Evolutionary conservation across 1,140 invertebrate species (phyloP).

Genomic region (Pseudomyrmex gracilis): DNA sequence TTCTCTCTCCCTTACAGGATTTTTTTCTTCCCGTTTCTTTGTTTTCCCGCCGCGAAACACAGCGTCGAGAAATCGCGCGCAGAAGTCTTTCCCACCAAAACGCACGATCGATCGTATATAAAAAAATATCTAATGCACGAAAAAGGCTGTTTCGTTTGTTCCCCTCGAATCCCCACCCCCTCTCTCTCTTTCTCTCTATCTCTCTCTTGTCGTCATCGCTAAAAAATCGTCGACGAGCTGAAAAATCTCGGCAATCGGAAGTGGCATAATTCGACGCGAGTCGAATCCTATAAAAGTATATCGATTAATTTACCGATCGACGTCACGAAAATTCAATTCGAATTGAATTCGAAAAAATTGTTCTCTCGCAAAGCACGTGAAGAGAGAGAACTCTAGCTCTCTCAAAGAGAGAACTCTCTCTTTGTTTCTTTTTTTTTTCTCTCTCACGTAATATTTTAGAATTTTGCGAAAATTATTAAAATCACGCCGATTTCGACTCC

Average conservation of each 20-base stretch:
- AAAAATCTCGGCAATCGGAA: slow-evolving; percentile 26
- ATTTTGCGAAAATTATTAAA: slow-evolving; percentile 1
- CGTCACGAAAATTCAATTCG: slow-evolving; percentile 23
- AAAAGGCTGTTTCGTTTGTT: slow-evolving; percentile 45
- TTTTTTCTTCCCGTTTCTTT: too few species aligned
- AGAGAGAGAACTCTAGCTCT: background rate
- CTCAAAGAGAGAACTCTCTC: background rate
- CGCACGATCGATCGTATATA: slow-evolving; percentile 42
- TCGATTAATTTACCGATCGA: slow-evolving; percentile 31
- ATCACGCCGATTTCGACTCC: slow-evolving; percentile 8
- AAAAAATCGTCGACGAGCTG: slow-evolving; percentile 25
- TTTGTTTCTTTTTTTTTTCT: background rate
- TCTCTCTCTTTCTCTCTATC: background rate
- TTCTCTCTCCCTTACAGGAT: background rate
- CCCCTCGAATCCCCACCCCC: background rate
- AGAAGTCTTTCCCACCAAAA: slow-evolving; percentile 3
- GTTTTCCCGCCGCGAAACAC: slow-evolving; percentile 9
- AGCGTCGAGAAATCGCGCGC: slow-evolving; percentile 26
- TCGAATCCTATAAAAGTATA: background rate
- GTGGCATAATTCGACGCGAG: slow-evolving; percentile 1
- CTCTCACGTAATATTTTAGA: background rate
- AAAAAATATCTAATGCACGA: slow-evolving; percentile 55
- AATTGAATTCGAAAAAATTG: background rate
- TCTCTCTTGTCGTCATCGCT: slow-evolving; percentile 10
- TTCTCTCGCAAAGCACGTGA: background rate